Percentiles rank a stretch among this genome's conserved stretches.
phyloP scores from a whole-genome alignment of 2,113 vertebrate species.

The Delphinus delphis region DNA sequence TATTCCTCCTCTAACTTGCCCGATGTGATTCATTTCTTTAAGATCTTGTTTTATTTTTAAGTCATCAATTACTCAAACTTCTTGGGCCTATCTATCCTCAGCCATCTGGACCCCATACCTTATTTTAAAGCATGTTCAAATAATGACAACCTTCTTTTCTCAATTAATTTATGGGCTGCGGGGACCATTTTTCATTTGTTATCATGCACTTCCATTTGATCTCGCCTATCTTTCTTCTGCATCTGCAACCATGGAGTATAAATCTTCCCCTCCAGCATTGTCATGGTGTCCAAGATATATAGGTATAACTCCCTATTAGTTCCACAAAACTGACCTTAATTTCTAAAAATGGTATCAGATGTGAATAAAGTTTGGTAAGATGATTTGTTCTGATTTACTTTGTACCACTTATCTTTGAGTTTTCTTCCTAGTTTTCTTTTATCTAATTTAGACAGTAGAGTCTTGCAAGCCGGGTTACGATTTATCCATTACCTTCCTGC shows the following conservation, averaged over 20 bases:
- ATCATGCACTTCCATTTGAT: slow-evolving; percentile 95
- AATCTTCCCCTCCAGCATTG: slow-evolving; percentile 91
- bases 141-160: slow-evolving; percentile 96
- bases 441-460: slow-evolving; percentile 86
- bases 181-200: slow-evolving; percentile 93
- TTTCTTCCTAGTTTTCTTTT: slow-evolving; percentile 87
- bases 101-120: slow-evolving; percentile 95
- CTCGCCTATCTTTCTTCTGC: slow-evolving; percentile 91
- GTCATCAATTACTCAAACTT: slow-evolving; percentile 96
- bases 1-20: slow-evolving; percentile 88
- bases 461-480: slow-evolving; percentile 78
- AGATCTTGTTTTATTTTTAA: slow-evolving; percentile 93
- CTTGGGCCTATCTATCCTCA: slow-evolving; percentile 89
- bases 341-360: slow-evolving; percentile 92
- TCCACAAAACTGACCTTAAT: slow-evolving; percentile 92
- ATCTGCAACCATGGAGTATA: slow-evolving; percentile 93
- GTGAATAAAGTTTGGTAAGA: slow-evolving; percentile 89
- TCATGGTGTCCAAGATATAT: slow-evolving; percentile 90
- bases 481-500: slow-evolving; percentile 84
- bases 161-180: slow-evolving; percentile 92
- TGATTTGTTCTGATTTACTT: slow-evolving; percentile 91
- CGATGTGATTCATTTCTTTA: slow-evolving; percentile 87
- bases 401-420: slow-evolving; percentile 87
- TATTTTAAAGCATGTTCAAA: slow-evolving; percentile 92
- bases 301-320: slow-evolving; percentile 89